A percentile compares a stretch with the other conserved stretches of the same genome.
phyloP scores from a whole-genome alignment of 2,888 invertebrate species.

The Ceriagrion tenellum region DNA sequence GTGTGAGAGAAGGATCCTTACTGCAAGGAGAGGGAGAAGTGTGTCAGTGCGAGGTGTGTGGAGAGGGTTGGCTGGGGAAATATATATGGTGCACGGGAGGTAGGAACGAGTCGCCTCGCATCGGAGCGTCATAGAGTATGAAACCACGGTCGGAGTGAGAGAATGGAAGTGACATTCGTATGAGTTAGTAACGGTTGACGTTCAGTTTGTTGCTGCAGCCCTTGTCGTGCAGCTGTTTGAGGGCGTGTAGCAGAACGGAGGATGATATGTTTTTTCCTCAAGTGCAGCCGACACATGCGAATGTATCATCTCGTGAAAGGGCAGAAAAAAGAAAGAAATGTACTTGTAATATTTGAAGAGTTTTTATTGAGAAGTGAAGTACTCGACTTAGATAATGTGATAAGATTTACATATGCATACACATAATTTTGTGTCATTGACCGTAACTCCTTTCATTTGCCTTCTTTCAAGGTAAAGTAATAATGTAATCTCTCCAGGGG shows the following conservation, averaged over 20 bases:
- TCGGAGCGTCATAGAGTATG: neutral
- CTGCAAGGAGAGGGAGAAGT: neutral
- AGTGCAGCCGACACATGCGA: neutral
- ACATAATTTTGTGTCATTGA: too few relatives aligned
- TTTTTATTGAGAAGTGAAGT: too few relatives aligned
- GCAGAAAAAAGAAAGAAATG: too few relatives aligned
- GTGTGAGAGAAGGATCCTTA: neutral
- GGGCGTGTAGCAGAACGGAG: neutral
- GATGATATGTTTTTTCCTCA: neutral
- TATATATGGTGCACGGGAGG: neutral
- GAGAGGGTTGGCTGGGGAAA: too few relatives aligned
- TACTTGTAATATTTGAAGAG: too few relatives aligned
- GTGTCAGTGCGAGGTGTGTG: neutral
- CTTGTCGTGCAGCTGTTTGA: neutral
- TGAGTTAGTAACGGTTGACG: constrained; percentile 23
- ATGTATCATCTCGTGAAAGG: neutral
- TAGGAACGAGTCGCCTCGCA: neutral
- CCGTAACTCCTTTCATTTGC: too few relatives aligned
- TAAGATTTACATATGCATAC: too few relatives aligned
- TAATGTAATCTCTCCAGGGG: too few relatives aligned
- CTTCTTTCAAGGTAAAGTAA: neutral
- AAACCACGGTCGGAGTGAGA: neutral
- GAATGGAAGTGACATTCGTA: neutral
- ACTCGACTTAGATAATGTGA: too few relatives aligned
- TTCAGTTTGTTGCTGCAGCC: neutral